Evolutionary conservation across 2,888 invertebrate species (phyloP), one percentile per base, ranked within the genome.

Genomic region (Heliconius hortense): DNA sequence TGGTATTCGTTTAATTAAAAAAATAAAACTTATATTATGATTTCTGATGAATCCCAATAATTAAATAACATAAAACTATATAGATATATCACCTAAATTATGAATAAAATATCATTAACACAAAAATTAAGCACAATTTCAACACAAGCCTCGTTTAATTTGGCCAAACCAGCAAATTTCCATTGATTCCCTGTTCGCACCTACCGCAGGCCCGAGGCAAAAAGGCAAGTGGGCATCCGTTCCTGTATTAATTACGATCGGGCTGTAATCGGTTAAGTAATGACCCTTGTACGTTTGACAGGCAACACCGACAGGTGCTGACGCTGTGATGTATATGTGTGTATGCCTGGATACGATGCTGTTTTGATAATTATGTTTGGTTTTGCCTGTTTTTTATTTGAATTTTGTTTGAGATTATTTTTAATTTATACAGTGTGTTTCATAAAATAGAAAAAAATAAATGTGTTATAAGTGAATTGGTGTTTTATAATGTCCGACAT

Each of bases 271-370:
- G 88, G 87, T 88, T 92, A 92, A 93, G 93, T 93, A 93, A 93
- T 92, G 93, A 92, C 93, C 93, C 92, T 92, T 92, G 93, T 93
- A 90, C 90, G 89, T 89, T 89, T 90, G 93, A 92, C 93, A 88
- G 90, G 85, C 84, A 80, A 84, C 83, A 82, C 86, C 84, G 89
- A 86, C 92, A 92, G 92, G 92, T 93, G 87, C 86, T 79, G 79
- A 79, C 76, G 73, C 64, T 10, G 73, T 63, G 69, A 39, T 74
- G 70, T 68, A 67, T 39, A 43, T 59, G 24, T 24, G 11, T 59
- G 13, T 59, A 59, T 59, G 24, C 63, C 83, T 82, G 79, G 83
- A 82, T 43, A 73, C 72, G 70, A 18, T 72, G 56, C 60, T 60
- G 59, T 43, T 71, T 64, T 64, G n/a, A 39, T 63, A 66, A 69